Percentiles rank a stretch among this genome's conserved stretches.
Evolutionary conservation across 2,888 invertebrate species (phyloP).

Genomic region (Exocentrus adspersus): DNA sequence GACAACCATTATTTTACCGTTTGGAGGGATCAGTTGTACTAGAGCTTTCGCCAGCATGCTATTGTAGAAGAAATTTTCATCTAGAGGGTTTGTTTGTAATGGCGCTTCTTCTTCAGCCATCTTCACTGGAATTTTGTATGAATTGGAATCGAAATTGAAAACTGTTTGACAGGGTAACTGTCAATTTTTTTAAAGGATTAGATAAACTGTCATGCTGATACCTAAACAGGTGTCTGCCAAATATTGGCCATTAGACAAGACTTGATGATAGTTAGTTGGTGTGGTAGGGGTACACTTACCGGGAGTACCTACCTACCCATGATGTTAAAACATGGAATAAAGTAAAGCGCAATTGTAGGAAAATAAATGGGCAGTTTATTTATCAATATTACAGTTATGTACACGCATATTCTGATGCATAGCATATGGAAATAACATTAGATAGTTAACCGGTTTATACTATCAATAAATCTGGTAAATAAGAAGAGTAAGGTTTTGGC

Average conservation of each 20-base stretch:
- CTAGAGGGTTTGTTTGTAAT: constrained; percentile 24
- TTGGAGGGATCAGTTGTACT: constrained; percentile 59
- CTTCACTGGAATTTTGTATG: constrained; percentile 9
- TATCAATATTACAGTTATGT: too few relatives aligned
- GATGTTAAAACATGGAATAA: too few relatives aligned
- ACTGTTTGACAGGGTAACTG: not conserved
- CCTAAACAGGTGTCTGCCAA: too few relatives aligned
- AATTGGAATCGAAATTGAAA: not conserved
- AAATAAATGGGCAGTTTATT: too few relatives aligned
- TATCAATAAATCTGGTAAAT: not conserved
- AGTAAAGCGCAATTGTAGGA: too few relatives aligned
- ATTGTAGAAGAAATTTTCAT: constrained; percentile 63
- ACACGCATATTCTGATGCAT: too few relatives aligned
- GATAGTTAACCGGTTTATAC: not conserved
- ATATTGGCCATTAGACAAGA: too few relatives aligned
- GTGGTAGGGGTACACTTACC: too few relatives aligned
- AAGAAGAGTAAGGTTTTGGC: not conserved
- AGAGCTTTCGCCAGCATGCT: constrained; percentile 63
- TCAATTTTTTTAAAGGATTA: not conserved
- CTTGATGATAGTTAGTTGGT: too few relatives aligned
- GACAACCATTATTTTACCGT: constrained; percentile 53
- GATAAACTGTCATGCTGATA: too few relatives aligned
- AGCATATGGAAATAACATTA: not conserved
- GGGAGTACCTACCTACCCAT: too few relatives aligned
- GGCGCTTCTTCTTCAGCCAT: not conserved